Conservation (phyloP, 2,888 invertebrate genomes). For the Deilephila porcellus region DNA sequence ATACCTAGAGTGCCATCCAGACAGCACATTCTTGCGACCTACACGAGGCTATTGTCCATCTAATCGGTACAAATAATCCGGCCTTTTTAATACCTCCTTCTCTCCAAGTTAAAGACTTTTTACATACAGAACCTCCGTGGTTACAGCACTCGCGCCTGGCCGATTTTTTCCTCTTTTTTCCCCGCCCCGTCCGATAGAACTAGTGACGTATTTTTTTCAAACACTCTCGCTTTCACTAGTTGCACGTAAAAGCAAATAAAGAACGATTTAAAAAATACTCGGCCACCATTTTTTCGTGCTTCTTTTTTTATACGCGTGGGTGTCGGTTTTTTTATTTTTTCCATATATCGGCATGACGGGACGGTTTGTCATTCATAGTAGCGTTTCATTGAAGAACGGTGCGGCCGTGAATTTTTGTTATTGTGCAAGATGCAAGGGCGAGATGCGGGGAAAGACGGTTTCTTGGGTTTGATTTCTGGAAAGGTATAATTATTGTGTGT, state of each 20-base stretch:
- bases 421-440: neutral
- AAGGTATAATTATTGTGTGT: too few relatives aligned
- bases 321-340: conserved; percentile 32
- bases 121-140: conserved; percentile 11
- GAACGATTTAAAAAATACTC: conserved; percentile 71
- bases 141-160: conserved; percentile 3
- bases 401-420: neutral
- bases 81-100: neutral
- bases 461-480: neutral
- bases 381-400: conserved; percentile 10
- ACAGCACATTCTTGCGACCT: too few relatives aligned
- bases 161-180: conserved; percentile 61
- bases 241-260: conserved; percentile 81
- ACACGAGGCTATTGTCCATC: too few relatives aligned
- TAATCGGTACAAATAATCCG: neutral
- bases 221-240: conserved; percentile 76
- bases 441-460: neutral
- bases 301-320: conserved; percentile 49
- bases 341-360: conserved; percentile 20
- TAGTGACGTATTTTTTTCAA: conserved; percentile 79
- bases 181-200: conserved; percentile 78
- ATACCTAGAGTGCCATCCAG: too few relatives aligned
- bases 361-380: conserved; percentile 20
- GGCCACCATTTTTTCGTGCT: conserved; percentile 63
- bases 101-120: neutral